Conservation (phyloP, 2,113 vertebrate genomes). For the Tyto alba region DNA sequence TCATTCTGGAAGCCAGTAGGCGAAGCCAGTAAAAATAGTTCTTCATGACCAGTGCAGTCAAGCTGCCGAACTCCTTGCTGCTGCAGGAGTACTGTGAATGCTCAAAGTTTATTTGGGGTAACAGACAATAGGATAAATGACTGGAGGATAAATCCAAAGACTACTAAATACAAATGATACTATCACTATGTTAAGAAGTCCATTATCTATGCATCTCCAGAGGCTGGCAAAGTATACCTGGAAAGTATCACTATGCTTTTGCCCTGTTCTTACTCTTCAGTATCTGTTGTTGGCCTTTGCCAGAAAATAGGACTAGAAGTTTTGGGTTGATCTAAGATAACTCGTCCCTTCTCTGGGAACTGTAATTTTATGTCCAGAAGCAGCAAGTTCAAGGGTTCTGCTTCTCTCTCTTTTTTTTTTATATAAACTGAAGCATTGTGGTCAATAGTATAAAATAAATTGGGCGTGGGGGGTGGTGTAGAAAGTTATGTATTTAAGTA, state of each 20-base stretch:
- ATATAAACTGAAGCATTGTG: not conserved
- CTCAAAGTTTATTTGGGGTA: not conserved
- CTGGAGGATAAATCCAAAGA: not conserved
- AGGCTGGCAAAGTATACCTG: not conserved
- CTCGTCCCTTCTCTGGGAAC: not conserved
- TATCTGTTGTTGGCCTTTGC: not conserved
- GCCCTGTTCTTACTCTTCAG: not conserved
- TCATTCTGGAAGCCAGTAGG: not conserved
- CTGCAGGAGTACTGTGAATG: not conserved
- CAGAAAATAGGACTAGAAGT: not conserved
- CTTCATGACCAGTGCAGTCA: not conserved
- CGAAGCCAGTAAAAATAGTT: not conserved
- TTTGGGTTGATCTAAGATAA: not conserved
- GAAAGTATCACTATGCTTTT: not conserved
- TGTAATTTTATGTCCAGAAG: not conserved
- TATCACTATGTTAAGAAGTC: not conserved
- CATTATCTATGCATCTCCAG: not conserved
- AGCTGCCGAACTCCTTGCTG: not conserved
- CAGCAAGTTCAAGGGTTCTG: not conserved
- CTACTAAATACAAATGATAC: not conserved
- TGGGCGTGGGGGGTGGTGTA: not conserved
- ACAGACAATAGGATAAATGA: not conserved
- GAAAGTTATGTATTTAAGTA: not conserved
- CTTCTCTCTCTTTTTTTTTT: too few species aligned
- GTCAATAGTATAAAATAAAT: not conserved